Evolutionary conservation across 2,888 invertebrate genomes (phyloP).

Genomic region (Lepetodrilus schrolli): DNA sequence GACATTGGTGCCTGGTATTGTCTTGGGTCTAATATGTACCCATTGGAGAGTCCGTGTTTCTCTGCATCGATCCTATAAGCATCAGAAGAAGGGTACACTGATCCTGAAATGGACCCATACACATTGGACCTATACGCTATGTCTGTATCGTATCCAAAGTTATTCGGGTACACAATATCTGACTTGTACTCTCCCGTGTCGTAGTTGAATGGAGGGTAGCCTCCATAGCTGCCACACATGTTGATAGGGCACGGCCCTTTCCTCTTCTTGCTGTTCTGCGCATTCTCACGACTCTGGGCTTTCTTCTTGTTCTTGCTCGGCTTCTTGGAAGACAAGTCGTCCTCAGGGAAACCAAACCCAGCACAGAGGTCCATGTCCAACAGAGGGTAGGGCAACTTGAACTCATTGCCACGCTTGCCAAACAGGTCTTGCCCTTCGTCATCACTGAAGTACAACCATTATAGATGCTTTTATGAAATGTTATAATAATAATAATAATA

Average conservation of each 20-base stretch:
- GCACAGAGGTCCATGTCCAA: conserved; percentile 75
- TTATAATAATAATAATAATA: background rate
- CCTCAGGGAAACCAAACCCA: conserved; percentile 70
- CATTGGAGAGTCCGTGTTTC: conserved; percentile 68
- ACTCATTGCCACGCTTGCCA: conserved; percentile 98
- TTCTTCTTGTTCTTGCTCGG: conserved; percentile 89
- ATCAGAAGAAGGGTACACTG: conserved; percentile 60
- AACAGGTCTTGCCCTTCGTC: conserved; percentile 98
- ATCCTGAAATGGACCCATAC: conserved; percentile 58
- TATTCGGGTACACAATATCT: conserved; percentile 69
- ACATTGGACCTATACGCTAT: conserved; percentile 63
- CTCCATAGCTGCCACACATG: conserved; percentile 65
- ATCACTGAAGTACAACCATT: conserved; percentile 90
- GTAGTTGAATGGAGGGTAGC: conserved; percentile 62
- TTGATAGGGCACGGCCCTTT: conserved; percentile 45
- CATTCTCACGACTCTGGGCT: conserved; percentile 92
- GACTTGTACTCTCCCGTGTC: conserved; percentile 67
- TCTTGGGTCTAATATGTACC: conserved; percentile 71
- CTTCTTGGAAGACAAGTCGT: conserved; percentile 67
- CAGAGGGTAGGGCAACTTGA: conserved; percentile 96
- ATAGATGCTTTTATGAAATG: no score
- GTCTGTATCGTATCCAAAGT: conserved; percentile 67
- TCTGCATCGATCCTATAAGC: conserved; percentile 65
- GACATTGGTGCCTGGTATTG: conserved; percentile 71
- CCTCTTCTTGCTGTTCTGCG: conserved; percentile 86